phyloP scores from a whole-genome alignment of 1,140 invertebrate species.

The Cydia splendana region DNA sequence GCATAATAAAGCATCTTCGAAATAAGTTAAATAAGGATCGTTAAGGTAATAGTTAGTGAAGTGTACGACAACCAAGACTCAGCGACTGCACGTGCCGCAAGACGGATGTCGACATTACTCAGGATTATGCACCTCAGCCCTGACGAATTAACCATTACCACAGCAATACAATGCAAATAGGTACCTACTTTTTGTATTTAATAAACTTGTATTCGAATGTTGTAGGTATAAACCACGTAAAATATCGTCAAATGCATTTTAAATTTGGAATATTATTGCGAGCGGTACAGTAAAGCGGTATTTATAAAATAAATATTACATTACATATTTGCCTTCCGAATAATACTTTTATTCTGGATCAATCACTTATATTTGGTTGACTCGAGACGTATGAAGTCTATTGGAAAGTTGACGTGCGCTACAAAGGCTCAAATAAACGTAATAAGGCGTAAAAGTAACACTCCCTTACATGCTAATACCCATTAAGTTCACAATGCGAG shows the following conservation, averaged over 20 bases:
- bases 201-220: no score
- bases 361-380: not conserved
- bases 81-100: constrained; percentile 47
- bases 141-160: constrained; percentile 36
- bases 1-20: not conserved
- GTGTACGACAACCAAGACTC: constrained; percentile 23
- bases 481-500: constrained; percentile 75
- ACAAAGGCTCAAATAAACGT: constrained; percentile 15
- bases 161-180: not conserved
- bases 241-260: no score
- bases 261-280: no score
- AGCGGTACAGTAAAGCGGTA: not conserved
- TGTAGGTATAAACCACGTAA: no score
- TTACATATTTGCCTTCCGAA: not conserved
- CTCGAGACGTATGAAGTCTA: constrained; percentile 36
- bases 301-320: no score
- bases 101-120: constrained; percentile 63
- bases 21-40: not conserved
- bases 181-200: constrained; percentile 36
- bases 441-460: constrained; percentile 27
- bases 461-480: constrained; percentile 55
- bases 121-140: constrained; percentile 50
- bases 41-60: constrained; percentile 5
- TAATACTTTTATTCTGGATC: not conserved
- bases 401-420: constrained; percentile 26